Evolutionary conservation across 2,888 invertebrate species (phyloP).

Genomic region (Allacma fusca): DNA sequence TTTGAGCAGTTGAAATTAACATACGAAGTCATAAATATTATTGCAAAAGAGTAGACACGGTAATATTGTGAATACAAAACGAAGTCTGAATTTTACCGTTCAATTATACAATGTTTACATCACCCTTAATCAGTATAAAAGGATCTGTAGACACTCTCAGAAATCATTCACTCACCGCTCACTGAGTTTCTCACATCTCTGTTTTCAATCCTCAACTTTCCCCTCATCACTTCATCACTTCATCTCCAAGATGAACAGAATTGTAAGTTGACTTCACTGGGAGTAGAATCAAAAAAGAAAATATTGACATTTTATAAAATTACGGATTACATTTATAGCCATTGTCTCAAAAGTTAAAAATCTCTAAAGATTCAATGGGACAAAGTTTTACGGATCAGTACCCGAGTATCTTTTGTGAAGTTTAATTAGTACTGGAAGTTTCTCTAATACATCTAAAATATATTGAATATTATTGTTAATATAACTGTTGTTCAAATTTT

Average conservation of each 20-base stretch:
- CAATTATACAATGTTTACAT: slow-evolving; percentile 24
- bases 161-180: slow-evolving; percentile 38
- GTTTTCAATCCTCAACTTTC: neutral
- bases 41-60: neutral
- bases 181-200: slow-evolving; percentile 31
- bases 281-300: neutral
- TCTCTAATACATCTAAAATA: no score
- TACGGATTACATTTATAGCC: no score
- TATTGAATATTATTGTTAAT: no score
- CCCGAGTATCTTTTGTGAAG: no score
- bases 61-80: neutral
- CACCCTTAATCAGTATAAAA: slow-evolving; percentile 36
- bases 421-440: no score
- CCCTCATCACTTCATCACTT: neutral
- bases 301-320: no score
- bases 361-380: no score
- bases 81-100: neutral
- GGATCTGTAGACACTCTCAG: slow-evolving; percentile 7
- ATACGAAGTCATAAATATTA: neutral
- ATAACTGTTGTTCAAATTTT: neutral
- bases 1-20: no score
- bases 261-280: slow-evolving; percentile 24
- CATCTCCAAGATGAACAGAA: slow-evolving; percentile 28
- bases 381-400: no score
- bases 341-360: no score